A percentile compares a stretch with the other conserved stretches of the same genome.
These are phyloP conservation scores for Clarias batrachus DNA, from an alignment of 2,113 vertebrate genomes.

Conservation along the genomic window DNA sequence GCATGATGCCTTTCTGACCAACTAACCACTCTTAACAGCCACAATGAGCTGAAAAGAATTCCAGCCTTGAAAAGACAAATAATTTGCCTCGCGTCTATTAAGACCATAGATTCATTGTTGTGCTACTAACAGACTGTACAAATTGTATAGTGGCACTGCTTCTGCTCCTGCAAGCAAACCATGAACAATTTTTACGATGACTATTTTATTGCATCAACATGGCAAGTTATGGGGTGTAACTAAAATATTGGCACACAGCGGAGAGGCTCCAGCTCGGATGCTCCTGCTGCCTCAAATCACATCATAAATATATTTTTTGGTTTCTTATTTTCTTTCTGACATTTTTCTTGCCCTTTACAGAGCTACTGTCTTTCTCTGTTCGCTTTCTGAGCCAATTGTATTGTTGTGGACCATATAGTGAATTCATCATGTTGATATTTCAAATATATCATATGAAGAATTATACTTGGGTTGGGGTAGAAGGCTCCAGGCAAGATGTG, in stretches of 20 bases:
- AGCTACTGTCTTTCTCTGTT: constrained; percentile 15
- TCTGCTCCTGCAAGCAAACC: neutral
- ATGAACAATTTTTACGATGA: neutral
- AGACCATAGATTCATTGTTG: neutral
- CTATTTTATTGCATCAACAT: neutral
- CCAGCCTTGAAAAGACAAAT: neutral
- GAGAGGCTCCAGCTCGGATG: neutral
- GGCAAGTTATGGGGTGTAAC: neutral
- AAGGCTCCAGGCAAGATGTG: constrained; percentile 16
- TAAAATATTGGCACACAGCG: neutral
- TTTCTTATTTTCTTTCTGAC: constrained; percentile 38
- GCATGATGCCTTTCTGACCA: no score
- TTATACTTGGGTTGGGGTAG: neutral
- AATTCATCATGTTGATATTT: constrained; percentile 26
- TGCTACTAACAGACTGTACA: neutral
- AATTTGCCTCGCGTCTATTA: neutral
- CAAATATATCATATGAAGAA: constrained; percentile 3
- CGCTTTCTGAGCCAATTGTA: constrained; percentile 17
- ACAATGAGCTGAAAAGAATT: neutral
- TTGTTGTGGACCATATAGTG: neutral
- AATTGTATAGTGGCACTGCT: neutral
- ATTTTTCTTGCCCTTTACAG: constrained; percentile 47
- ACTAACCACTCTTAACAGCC: neutral
- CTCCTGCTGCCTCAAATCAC: constrained; percentile 2
- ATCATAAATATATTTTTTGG: constrained; percentile 1